Conservation (phyloP, 1,140 invertebrate species). For the Drosophila tristis region DNA sequence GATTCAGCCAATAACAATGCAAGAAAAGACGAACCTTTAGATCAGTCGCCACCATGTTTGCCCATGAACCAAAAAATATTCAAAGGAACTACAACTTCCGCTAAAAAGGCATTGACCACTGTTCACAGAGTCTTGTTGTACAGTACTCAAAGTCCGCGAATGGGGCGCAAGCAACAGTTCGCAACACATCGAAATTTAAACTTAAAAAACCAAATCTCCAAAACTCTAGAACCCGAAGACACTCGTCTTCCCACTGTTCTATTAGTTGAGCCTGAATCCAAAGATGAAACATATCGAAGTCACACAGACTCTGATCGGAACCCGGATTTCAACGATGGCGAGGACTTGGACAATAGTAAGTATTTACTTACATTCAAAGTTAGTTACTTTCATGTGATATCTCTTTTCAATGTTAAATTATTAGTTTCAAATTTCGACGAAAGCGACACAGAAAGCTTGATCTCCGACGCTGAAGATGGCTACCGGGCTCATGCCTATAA, state of each 20-base stretch:
- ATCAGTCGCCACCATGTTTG: slow-evolving; percentile 32
- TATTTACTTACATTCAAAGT: not conserved
- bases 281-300: slow-evolving; percentile 14
- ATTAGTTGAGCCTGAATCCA: slow-evolving; percentile 44
- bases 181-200: slow-evolving; percentile 38
- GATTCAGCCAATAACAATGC: slow-evolving; percentile 47
- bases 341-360: slow-evolving; percentile 75
- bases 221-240: slow-evolving; percentile 23
- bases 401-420: not conserved
- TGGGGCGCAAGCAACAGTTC: slow-evolving; percentile 63
- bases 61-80: slow-evolving; percentile 53
- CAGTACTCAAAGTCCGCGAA: slow-evolving; percentile 72
- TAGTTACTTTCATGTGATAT: not conserved
- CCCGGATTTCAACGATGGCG: slow-evolving; percentile 66
- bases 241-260: slow-evolving; percentile 32
- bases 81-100: slow-evolving; percentile 40
- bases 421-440: slow-evolving; percentile 77
- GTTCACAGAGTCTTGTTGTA: slow-evolving; percentile 74
- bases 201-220: slow-evolving; percentile 39
- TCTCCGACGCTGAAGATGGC: slow-evolving; percentile 73
- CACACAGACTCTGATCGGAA: slow-evolving; percentile 50
- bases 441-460: slow-evolving; percentile 63
- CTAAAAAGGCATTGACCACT: slow-evolving; percentile 61
- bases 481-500: slow-evolving; percentile 77
- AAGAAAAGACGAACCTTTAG: slow-evolving; percentile 8